These are phyloP conservation scores for Trachops cirrhosus DNA, from an alignment of 2,797 vertebrate species.

Conservation along the genomic window DNA sequence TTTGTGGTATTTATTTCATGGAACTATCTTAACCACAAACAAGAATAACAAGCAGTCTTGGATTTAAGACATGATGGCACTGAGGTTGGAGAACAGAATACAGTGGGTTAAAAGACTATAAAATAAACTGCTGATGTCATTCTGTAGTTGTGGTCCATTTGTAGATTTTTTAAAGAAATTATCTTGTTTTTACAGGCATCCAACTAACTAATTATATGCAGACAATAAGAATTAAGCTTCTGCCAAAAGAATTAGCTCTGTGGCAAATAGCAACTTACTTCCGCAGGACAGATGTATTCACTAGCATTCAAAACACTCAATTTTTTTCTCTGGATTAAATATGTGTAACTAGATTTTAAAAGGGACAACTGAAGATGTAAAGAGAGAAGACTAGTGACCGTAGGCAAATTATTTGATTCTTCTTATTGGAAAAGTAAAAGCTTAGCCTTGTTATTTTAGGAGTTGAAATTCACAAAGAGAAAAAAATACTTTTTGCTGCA, in stretches of 20 bases:
- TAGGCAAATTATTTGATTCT: slow-evolving; percentile 43
- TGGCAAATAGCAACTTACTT: slow-evolving; percentile 60
- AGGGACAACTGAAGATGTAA: not conserved
- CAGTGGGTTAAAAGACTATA: slow-evolving; percentile 41
- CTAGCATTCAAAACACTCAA: slow-evolving; percentile 56
- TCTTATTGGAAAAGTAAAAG: slow-evolving; percentile 30
- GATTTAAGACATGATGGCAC: not conserved
- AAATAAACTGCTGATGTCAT: slow-evolving; percentile 39
- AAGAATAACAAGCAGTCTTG: not conserved
- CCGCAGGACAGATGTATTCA: not conserved
- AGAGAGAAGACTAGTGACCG: slow-evolving; percentile 33
- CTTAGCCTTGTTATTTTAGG: slow-evolving; percentile 42
- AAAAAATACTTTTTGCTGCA: not conserved
- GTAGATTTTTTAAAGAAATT: slow-evolving; percentile 40
- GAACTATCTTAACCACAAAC: not conserved
- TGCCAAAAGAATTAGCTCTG: slow-evolving; percentile 59
- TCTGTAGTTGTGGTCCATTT: slow-evolving; percentile 30
- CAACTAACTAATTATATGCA: slow-evolving; percentile 38
- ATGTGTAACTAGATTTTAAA: slow-evolving; percentile 25
- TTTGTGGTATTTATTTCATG: not conserved
- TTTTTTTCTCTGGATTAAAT: slow-evolving; percentile 48
- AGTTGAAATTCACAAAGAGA: slow-evolving; percentile 54
- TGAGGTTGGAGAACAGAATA: not conserved
- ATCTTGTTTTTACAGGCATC: slow-evolving; percentile 62
- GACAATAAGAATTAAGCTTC: slow-evolving; percentile 61